Evolutionary conservation across 2,113 vertebrate genomes (phyloP).

Genomic region (Petroica traversi): DNA sequence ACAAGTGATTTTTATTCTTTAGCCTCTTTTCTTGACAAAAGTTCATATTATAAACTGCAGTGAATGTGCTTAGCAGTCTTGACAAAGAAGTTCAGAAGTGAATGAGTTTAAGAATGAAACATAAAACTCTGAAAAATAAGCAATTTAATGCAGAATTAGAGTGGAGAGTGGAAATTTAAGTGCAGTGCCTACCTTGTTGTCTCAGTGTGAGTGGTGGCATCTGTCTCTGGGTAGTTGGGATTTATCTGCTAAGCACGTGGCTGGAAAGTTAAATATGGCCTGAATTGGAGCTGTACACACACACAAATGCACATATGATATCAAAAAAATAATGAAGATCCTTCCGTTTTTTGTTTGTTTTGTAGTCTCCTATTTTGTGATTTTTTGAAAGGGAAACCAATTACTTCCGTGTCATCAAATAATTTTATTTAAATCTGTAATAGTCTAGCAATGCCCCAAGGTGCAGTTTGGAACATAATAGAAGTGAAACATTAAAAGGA

Average conservation of each 20-base stretch:
- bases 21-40: neutral
- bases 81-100: neutral
- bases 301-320: rapidly evolving
- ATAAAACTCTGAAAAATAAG: neutral
- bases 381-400: neutral
- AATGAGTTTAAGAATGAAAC: neutral
- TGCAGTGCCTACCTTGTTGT: neutral
- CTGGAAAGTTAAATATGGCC: neutral
- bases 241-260: rapidly evolving
- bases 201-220: neutral
- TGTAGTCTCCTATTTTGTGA: neutral
- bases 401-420: neutral
- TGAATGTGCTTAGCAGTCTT: neutral
- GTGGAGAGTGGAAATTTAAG: neutral
- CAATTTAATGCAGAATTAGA: neutral
- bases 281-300: neutral
- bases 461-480: neutral
- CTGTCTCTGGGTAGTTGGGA: neutral
- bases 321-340: too few relatives aligned
- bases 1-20: neutral
- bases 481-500: neutral
- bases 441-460: neutral
- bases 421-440: neutral
- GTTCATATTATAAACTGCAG: neutral
- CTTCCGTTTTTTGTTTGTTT: too few relatives aligned